Evolutionary conservation across 2,797 vertebrate genomes (phyloP).

Genomic region (Channallabes apus): DNA sequence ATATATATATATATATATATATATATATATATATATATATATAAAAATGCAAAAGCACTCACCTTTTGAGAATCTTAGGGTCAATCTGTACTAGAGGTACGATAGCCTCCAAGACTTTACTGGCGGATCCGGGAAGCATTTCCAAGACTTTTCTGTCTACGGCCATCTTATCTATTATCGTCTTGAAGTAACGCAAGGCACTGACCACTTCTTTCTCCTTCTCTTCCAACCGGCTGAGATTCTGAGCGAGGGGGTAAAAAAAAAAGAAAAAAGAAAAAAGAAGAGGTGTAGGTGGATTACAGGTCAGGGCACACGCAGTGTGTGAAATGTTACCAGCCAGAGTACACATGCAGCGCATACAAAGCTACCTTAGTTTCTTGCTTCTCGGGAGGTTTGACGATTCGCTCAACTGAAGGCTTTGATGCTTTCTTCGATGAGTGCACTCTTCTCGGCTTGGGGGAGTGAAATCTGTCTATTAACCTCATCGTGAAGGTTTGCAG

Average conservation of each 20-base stretch:
- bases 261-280: neutral
- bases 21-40: neutral
- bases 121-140: constrained; percentile 88
- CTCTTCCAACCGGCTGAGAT: constrained; percentile 77
- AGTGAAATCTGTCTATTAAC: constrained; percentile 90
- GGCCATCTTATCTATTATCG: constrained; percentile 90
- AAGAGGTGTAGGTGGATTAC: neutral
- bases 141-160: constrained; percentile 85
- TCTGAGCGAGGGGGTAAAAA: constrained; percentile 60
- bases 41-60: neutral
- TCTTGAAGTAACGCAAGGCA: constrained; percentile 91
- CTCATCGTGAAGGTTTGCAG: constrained; percentile 90
- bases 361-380: constrained; percentile 78
- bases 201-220: constrained; percentile 88
- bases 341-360: neutral
- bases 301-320: neutral
- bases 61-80: constrained; percentile 83
- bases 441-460: constrained; percentile 84
- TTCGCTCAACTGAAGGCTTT: constrained; percentile 76
- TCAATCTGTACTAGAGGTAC: constrained; percentile 83
- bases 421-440: constrained; percentile 78
- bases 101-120: constrained; percentile 87
- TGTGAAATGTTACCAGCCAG: neutral
- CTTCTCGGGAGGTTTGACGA: constrained; percentile 77
- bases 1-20: no score